Evolutionary conservation across 2,113 vertebrate species (phyloP), one percentile per base, ranked within the genome.

Genomic region (Aphyosemion australe): DNA sequence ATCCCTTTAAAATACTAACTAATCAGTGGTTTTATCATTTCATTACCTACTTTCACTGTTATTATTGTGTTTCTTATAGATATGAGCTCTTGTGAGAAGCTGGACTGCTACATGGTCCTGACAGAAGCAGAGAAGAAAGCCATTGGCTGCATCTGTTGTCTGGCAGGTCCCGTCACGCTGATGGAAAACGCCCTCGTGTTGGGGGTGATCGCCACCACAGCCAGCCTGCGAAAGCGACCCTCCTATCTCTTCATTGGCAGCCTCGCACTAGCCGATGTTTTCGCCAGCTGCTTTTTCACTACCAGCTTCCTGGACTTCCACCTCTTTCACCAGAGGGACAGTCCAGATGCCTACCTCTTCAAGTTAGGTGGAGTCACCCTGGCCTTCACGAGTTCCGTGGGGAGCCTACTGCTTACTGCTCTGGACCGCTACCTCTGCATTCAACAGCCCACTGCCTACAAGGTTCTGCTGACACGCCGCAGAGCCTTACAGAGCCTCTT

Each of bases 351-450:
- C 4, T 97, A 95, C 85, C 92, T 98, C 69, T 93, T 97, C 69
- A 96, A 98, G 87, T 89, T 98, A 1, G 93, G 95, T 13, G 96
- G 95, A 0, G 96, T 99, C 76, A 97, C 89, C 63, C 82, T 94
- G 8, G 90, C 94, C 48, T 99, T 99, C 82, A 95, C 94, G 0
- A 93, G 91, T 48, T 99, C 96, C 1, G 92, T 98, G 61, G 94
- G 97, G 62, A 97, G 96, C 82, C 88, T 99, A 67, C 88, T 99
- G 78, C 90, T 99, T 69, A 98, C 94, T 0, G 94, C 96, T 4
- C 59, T 96, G 48, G 97, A 99, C 83, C 94, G 96, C 8, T 97
- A 95, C 87, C 81, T 98, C 72, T 97, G 94, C 84, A 95, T 99
- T 81, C 74, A 92, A 62, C 86, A 88, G 12, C 93, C 95, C 0